These are phyloP conservation scores for Thecophora atra DNA, from an alignment of 2,888 invertebrate species.

Conservation along the genomic window DNA sequence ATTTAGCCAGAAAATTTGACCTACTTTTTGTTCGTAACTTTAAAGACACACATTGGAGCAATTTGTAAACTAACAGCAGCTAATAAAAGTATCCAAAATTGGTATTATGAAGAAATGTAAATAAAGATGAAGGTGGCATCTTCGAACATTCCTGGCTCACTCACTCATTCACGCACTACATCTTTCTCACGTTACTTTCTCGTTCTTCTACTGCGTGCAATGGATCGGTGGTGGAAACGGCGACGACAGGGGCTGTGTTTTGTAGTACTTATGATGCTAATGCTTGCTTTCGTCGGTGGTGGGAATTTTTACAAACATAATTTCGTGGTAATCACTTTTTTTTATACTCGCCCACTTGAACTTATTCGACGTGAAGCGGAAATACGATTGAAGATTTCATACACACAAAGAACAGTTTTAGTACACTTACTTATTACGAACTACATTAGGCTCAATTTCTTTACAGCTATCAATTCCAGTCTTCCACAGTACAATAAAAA, in stretches of 20 bases:
- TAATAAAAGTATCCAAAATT: background rate
- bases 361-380: slow-evolving; percentile 47
- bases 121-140: background rate
- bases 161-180: background rate
- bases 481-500: slow-evolving; percentile 22
- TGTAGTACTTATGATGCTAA: slow-evolving; percentile 41
- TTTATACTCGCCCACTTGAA: slow-evolving; percentile 44
- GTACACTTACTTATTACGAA: background rate
- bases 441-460: slow-evolving; percentile 21
- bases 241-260: slow-evolving; percentile 20
- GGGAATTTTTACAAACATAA: slow-evolving; percentile 31
- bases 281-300: slow-evolving; percentile 34
- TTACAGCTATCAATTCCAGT: slow-evolving; percentile 4
- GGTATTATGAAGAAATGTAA: background rate
- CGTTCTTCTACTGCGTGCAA: background rate
- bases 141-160: background rate
- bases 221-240: slow-evolving; percentile 34
- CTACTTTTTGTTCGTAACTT: no score
- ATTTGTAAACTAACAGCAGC: no score
- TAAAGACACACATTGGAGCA: no score
- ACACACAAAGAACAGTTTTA: slow-evolving; percentile 15
- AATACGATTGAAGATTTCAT: slow-evolving; percentile 45
- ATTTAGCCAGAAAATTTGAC: no score
- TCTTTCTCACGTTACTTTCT: background rate
- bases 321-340: slow-evolving; percentile 39